A percentile compares a stretch with the other conserved stretches of the same genome.
Evolutionary conservation across 2,797 vertebrate genomes (phyloP).

Genomic region (Telmatherina bonti): DNA sequence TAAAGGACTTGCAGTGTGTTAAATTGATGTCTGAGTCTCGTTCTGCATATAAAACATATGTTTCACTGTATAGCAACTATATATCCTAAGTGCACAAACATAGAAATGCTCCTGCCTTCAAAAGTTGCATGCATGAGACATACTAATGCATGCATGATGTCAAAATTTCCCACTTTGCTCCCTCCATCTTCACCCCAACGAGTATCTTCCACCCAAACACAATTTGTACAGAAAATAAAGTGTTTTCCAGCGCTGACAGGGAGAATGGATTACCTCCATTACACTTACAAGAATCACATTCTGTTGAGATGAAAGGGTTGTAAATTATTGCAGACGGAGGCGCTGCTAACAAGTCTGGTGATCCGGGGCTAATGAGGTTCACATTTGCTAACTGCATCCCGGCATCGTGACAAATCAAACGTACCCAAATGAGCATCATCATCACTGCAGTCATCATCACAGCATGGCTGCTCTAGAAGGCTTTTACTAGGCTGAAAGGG

Average conservation of each 20-base stretch:
- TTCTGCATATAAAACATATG: constrained; percentile 2
- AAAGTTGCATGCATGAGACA: constrained; percentile 34
- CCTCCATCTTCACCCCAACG: constrained; percentile 26
- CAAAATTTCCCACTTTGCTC: constrained; percentile 3
- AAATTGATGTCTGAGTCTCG: neutral
- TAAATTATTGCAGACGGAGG: constrained; percentile 91
- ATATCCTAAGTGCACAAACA: constrained; percentile 19
- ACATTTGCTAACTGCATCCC: constrained; percentile 86
- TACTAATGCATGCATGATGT: neutral
- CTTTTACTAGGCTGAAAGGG: neutral
- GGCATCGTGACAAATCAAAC: constrained; percentile 86
- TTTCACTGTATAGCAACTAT: neutral
- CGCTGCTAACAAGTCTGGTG: constrained; percentile 96
- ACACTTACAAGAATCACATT: constrained; percentile 95
- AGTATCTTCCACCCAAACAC: constrained; percentile 59
- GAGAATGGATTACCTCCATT: constrained; percentile 97
- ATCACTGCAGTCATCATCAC: constrained; percentile 25
- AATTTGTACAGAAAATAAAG: constrained; percentile 81
- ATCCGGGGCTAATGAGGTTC: constrained; percentile 95
- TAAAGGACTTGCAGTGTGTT: neutral
- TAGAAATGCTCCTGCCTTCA: constrained; percentile 27
- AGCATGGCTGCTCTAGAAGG: constrained; percentile 9
- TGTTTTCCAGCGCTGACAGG: constrained; percentile 89
- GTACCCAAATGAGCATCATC: constrained; percentile 55
- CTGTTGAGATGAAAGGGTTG: constrained; percentile 91